Evolutionary conservation across 2,113 vertebrate species (phyloP).

Genomic region (Ictalurus punctatus): DNA sequence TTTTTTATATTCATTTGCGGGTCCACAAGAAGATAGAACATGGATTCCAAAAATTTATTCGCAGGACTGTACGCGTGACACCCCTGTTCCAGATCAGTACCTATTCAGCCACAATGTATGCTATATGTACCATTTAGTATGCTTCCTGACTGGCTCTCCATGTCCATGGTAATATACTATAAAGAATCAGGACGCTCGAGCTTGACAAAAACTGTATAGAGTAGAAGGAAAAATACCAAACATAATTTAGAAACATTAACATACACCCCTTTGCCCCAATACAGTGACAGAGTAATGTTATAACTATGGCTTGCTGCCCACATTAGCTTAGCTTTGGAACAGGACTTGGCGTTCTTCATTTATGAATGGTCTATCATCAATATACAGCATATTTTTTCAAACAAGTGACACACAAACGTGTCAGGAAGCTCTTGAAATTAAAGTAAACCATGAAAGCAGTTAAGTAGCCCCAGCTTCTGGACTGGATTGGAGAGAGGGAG

Average conservation of each 20-base stretch:
- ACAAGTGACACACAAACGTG: neutral
- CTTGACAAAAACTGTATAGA: neutral
- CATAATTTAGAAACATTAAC: neutral
- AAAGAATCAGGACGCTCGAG: neutral
- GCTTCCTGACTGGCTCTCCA: neutral
- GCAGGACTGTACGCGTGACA: neutral
- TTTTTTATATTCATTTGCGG: neutral
- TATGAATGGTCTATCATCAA: neutral
- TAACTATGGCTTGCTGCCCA: neutral
- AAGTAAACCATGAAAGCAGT: constrained; percentile 3
- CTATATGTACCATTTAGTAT: neutral
- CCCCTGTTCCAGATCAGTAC: neutral
- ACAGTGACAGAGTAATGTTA: neutral
- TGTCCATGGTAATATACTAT: neutral
- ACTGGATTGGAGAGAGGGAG: constrained; percentile 30
- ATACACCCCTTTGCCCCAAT: neutral
- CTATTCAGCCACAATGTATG: neutral
- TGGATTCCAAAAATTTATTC: neutral
- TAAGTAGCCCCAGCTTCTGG: neutral
- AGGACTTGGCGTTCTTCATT: neutral
- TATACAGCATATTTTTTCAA: neutral
- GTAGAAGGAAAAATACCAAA: neutral
- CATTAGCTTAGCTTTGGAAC: neutral
- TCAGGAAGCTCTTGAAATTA: neutral
- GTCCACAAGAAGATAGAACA: neutral